These are phyloP conservation scores for Hartigia nigra DNA, from an alignment of 2,888 invertebrate species.

Conservation along the genomic window DNA sequence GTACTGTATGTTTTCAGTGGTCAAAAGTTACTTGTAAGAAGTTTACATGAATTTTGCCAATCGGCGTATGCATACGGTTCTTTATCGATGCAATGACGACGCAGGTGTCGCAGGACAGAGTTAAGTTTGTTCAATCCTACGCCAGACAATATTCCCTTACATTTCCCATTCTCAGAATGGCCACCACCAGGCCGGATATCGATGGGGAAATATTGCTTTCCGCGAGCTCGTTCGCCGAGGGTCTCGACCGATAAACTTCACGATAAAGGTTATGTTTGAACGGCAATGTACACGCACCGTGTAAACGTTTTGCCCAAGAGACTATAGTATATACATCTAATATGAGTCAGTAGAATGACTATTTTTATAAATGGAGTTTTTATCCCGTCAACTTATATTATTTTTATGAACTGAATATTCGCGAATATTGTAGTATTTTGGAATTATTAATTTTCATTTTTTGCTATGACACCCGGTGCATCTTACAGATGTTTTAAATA, in stretches of 20 bases:
- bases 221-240: too few species aligned
- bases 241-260: not conserved
- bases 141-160: not conserved
- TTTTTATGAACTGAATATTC: not conserved
- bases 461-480: too few species aligned
- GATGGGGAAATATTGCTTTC: not conserved
- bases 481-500: too few species aligned
- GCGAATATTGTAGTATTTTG: too few species aligned
- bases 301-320: not conserved
- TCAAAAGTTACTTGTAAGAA: not conserved
- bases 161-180: not conserved
- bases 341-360: not conserved
- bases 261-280: not conserved
- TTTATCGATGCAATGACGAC: not conserved
- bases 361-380: not conserved
- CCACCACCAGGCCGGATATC: not conserved
- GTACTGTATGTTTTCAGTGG: not conserved
- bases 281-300: not conserved
- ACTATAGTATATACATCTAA: not conserved
- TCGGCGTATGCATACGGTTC: not conserved
- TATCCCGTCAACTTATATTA: not conserved
- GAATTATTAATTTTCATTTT: rapidly evolving
- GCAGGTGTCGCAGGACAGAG: not conserved
- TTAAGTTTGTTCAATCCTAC: not conserved
- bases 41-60: not conserved